These are phyloP conservation scores for Hetaerina americana DNA, from an alignment of 1,140 invertebrate species.

Conservation along the genomic window DNA sequence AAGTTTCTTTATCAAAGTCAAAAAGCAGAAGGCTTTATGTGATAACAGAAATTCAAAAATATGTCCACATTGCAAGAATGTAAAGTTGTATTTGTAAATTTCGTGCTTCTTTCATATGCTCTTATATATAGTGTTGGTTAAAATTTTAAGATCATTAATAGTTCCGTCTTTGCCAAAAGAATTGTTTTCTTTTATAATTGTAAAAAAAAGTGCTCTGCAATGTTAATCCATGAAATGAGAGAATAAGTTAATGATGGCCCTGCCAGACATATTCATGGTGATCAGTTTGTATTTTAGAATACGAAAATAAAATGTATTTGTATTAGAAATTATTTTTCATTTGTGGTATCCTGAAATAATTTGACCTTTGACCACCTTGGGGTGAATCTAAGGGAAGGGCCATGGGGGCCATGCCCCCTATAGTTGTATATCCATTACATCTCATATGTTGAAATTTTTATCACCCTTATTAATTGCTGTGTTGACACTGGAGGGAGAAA, in stretches of 20 bases:
- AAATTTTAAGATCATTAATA: not conserved
- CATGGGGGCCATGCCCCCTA: too few relatives aligned
- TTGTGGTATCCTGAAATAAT: too few relatives aligned
- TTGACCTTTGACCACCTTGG: too few relatives aligned
- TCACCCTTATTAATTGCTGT: too few relatives aligned
- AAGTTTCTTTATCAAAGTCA: too few relatives aligned
- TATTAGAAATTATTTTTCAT: not conserved
- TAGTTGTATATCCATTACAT: too few relatives aligned
- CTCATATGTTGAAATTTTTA: too few relatives aligned
- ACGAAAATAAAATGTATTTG: slow-evolving; percentile 1
- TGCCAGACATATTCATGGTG: not conserved
- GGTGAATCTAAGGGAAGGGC: too few relatives aligned
- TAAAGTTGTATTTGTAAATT: not conserved
- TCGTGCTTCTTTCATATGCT: not conserved
- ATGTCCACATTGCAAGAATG: not conserved
- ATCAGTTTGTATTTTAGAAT: slow-evolving; percentile 1
- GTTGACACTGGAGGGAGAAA: too few relatives aligned
- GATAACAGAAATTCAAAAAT: not conserved
- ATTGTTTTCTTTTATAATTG: not conserved
- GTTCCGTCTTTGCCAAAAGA: not conserved
- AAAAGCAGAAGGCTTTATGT: too few relatives aligned
- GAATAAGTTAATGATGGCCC: not conserved
- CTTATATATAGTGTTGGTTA: not conserved
- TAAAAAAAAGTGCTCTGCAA: not conserved
- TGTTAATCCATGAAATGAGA: not conserved